Percentiles rank a stretch among this genome's conserved stretches.
These are phyloP conservation scores for Altica lythri DNA, from an alignment of 2,888 invertebrate genomes.

Conservation along the genomic window DNA sequence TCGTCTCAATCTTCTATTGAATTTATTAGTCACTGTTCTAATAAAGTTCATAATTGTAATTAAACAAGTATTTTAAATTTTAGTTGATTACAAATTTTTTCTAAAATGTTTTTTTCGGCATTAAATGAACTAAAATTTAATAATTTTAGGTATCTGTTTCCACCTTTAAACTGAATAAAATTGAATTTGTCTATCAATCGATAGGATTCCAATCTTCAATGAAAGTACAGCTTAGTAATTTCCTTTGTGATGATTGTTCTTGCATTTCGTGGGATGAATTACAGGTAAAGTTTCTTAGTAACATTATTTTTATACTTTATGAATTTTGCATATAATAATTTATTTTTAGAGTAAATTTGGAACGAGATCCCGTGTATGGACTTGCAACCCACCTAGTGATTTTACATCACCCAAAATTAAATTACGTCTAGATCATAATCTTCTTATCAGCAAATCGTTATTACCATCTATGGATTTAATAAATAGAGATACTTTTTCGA, in stretches of 20 bases:
- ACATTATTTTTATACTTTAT: slow-evolving; percentile 2
- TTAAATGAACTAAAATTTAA: slow-evolving; percentile 1
- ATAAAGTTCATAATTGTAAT: too few species aligned
- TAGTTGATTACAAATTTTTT: not conserved
- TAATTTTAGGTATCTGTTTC: slow-evolving; percentile 60
- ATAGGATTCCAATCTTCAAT: slow-evolving; percentile 68
- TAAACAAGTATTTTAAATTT: too few species aligned
- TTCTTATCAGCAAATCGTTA: slow-evolving; percentile 56
- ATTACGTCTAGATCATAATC: slow-evolving; percentile 65
- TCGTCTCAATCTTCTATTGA: too few species aligned
- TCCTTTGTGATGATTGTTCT: slow-evolving; percentile 81
- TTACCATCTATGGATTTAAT: slow-evolving; percentile 53
- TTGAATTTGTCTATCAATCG: slow-evolving; percentile 75
- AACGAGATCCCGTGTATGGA: slow-evolving; percentile 81
- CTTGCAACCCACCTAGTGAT: slow-evolving; percentile 65
- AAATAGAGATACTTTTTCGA: slow-evolving; percentile 56
- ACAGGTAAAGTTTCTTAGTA: slow-evolving; percentile 66
- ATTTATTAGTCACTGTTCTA: too few species aligned
- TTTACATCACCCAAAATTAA: slow-evolving; percentile 62
- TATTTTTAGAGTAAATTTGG: slow-evolving; percentile 74
- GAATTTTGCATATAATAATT: too few species aligned
- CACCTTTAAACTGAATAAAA: slow-evolving; percentile 73
- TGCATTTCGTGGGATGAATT: slow-evolving; percentile 94
- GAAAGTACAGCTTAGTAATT: slow-evolving; percentile 70
- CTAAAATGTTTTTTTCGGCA: not conserved